Conservation (phyloP, 2,113 vertebrate genomes). For the Axis porcinus region DNA sequence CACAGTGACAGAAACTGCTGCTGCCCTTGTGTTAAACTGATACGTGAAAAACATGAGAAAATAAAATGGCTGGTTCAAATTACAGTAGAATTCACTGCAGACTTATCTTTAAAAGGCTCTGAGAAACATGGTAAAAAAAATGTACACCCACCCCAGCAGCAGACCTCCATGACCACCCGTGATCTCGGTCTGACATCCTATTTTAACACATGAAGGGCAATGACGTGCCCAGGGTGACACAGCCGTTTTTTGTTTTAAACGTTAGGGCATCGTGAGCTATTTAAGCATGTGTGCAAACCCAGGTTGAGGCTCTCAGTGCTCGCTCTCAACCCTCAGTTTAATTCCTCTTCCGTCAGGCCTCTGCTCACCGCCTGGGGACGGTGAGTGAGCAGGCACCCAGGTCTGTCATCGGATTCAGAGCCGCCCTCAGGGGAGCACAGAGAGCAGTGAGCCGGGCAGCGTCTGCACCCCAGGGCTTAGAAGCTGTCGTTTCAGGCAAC, state of each 20-base stretch:
- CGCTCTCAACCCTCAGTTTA: background rate
- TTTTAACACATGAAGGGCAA: background rate
- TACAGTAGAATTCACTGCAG: background rate
- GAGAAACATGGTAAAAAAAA: background rate
- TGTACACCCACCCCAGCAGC: background rate
- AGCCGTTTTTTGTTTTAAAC: background rate
- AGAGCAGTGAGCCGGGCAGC: fast-evolving
- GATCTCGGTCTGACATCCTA: background rate
- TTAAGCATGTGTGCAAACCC: background rate
- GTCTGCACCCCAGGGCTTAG: fast-evolving
- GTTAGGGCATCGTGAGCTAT: background rate
- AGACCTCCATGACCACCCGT: background rate
- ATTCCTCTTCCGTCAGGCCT: background rate
- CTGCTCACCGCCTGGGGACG: background rate
- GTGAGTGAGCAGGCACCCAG: background rate
- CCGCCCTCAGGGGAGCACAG: background rate
- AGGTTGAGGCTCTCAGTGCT: background rate
- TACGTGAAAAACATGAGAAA: background rate
- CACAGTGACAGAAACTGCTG: fast-evolving
- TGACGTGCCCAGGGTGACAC: background rate
- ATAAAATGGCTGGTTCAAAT: fast-evolving
- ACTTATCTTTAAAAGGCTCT: background rate
- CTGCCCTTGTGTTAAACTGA: background rate
- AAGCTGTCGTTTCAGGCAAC: background rate
- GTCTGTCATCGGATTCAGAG: background rate